These are phyloP conservation scores for Corella eumyota DNA, from an alignment of 23 tunicate genomes.

Conservation along the genomic window DNA sequence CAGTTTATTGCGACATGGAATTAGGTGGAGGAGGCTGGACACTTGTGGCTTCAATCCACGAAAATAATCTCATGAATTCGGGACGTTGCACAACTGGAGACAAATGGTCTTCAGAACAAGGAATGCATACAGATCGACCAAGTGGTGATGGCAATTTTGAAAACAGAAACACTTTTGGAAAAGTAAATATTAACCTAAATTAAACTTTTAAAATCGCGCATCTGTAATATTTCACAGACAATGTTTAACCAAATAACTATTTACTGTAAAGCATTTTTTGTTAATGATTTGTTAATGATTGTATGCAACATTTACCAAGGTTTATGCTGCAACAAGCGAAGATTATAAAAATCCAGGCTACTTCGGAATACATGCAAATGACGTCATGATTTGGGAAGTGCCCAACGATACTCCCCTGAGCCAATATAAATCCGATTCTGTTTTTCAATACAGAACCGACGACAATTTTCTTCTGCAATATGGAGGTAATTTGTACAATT, in stretches of 20 bases:
- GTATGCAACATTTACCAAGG: too few species aligned
- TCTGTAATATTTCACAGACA: too few species aligned
- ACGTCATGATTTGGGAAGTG: conserved; percentile 53
- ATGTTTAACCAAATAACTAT: too few species aligned
- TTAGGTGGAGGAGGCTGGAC: conserved; percentile 3
- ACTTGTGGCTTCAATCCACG: conserved; percentile 1
- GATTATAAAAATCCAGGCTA: conserved; percentile 56
- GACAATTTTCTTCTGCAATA: conserved; percentile 1
- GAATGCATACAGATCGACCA: background rate
- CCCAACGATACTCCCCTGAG: conserved; percentile 13
- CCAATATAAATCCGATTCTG: background rate
- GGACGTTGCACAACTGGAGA: conserved; percentile 17
- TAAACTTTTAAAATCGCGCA: too few species aligned
- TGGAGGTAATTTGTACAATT: conserved; percentile 5
- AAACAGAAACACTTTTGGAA: conserved; percentile 15
- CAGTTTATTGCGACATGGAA: conserved; percentile 4
- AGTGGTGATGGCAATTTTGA: conserved; percentile 13
- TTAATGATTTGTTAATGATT: too few species aligned
- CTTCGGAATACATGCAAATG: conserved; percentile 25
- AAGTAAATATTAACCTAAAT: too few species aligned
- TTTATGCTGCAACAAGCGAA: conserved; percentile 37
- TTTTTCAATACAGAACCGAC: conserved; percentile 6
- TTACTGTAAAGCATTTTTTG: too few species aligned
- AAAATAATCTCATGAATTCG: background rate
- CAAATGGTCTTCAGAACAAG: conserved; percentile 28